phyloP scores from a whole-genome alignment of 2,797 vertebrate genomes.

The Onychomys torridus region DNA sequence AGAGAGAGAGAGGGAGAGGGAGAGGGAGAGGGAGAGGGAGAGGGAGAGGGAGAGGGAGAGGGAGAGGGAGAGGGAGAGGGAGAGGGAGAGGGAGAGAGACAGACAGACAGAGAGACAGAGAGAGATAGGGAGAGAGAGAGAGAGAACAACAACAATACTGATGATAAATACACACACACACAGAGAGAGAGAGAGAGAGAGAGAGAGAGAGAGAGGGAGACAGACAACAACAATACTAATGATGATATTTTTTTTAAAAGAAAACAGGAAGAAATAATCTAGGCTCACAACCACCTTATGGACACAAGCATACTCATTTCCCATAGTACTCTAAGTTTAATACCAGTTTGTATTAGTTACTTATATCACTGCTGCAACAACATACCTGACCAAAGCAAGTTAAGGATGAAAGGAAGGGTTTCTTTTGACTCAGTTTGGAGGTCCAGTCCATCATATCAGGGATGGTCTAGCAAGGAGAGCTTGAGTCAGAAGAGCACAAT shows the following conservation, averaged over 20 bases:
- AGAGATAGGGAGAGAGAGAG: too few species aligned
- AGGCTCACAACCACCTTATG: conserved; percentile 81
- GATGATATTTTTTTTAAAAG: not conserved
- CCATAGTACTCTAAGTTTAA: conserved; percentile 92
- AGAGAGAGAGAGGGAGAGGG: too few species aligned
- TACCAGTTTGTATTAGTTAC: conserved; percentile 86
- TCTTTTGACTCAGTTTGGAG: not conserved
- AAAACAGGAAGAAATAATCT: conserved; percentile 90
- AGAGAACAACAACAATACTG: too few species aligned
- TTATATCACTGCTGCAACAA: not conserved
- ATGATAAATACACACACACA: too few species aligned
- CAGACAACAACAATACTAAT: not conserved
- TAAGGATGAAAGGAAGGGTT: not conserved
- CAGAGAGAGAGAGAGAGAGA: too few species aligned
- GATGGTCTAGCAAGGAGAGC: not conserved
- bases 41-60: too few species aligned
- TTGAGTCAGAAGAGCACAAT: not conserved
- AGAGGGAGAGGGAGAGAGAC: too few species aligned
- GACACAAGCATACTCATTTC: not conserved
- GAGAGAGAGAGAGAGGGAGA: too few species aligned
- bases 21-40: too few species aligned
- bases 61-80: too few species aligned
- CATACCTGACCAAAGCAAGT: not conserved
- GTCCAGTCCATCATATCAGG: not conserved
- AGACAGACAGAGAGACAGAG: too few species aligned